Evolutionary conservation across 2,113 vertebrate species (phyloP).

Genomic region (Seriola rivoliana): DNA sequence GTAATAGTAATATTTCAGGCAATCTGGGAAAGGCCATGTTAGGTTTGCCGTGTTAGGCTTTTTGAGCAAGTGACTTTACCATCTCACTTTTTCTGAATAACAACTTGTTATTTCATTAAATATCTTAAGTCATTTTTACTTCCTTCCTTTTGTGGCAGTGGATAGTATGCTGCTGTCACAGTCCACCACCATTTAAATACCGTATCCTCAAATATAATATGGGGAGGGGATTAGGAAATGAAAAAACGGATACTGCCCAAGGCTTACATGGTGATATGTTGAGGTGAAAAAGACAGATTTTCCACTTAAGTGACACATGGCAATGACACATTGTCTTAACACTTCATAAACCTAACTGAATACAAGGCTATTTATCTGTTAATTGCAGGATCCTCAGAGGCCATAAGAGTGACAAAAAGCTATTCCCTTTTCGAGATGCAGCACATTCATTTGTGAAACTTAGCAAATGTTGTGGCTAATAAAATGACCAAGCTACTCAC

Average conservation of each 20-base stretch:
- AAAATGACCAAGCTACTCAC: constrained; percentile 75
- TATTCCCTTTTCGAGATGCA: background rate
- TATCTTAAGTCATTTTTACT: too few relatives aligned
- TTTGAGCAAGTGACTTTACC: background rate
- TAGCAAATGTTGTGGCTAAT: background rate
- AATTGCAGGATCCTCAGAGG: background rate
- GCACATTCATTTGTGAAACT: background rate
- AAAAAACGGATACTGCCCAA: too few relatives aligned
- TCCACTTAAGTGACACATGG: background rate
- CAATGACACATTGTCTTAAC: background rate
- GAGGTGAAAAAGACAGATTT: constrained; percentile 1
- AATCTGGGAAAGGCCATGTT: too few relatives aligned
- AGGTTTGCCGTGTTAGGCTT: background rate
- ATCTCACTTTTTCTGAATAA: background rate
- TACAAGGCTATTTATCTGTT: background rate
- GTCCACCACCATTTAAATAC: too few relatives aligned
- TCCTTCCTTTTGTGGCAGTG: too few relatives aligned
- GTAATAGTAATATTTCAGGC: too few relatives aligned
- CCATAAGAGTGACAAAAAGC: background rate
- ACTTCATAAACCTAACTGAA: background rate
- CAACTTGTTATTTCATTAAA: background rate
- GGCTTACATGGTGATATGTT: too few relatives aligned
- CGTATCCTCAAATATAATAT: too few relatives aligned
- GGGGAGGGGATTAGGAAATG: too few relatives aligned
- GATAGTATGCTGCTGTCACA: too few relatives aligned